A percentile compares a stretch with the other conserved stretches of the same genome.
These are phyloP conservation scores for Sebastiscus albofasciatus DNA, from an alignment of 2,797 vertebrate species.

Conservation along the genomic window DNA sequence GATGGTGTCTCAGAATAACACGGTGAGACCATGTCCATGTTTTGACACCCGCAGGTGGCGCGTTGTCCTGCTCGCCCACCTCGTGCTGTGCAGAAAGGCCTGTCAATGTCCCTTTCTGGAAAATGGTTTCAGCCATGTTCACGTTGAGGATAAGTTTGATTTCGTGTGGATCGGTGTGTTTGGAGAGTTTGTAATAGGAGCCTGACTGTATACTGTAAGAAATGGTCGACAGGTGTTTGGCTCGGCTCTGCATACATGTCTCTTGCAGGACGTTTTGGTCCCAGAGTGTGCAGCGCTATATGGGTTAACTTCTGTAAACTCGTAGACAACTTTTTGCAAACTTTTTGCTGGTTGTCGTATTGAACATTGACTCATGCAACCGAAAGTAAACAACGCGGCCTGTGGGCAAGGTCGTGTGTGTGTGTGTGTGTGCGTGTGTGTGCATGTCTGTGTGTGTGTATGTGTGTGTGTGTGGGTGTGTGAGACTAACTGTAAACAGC, in stretches of 20 bases:
- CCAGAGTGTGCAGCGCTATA: background rate
- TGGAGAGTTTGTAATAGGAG: conserved; percentile 1
- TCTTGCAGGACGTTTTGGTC: background rate
- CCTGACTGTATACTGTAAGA: conserved; percentile 21
- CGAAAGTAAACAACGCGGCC: conserved; percentile 51
- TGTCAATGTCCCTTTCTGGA: background rate
- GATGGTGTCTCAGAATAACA: conserved; percentile 95
- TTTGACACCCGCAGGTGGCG: conserved; percentile 75
- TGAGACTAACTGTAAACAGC: conserved; percentile 30
- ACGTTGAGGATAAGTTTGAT: background rate
- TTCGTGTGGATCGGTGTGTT: background rate
- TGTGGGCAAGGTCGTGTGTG: conserved; percentile 36
- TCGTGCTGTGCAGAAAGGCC: conserved; percentile 49
- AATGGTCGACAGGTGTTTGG: conserved; percentile 79
- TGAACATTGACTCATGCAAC: background rate
- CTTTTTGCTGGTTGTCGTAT: background rate
- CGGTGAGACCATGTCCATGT: conserved; percentile 84
- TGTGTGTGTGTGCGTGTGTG: background rate
- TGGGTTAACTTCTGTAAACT: background rate
- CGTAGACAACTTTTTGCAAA: background rate
- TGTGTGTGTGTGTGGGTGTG: background rate
- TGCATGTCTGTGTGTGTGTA: background rate
- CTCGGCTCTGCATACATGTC: conserved; percentile 18
- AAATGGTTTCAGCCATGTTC: background rate
- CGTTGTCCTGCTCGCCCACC: conserved; percentile 34